Percentiles rank a stretch among this genome's conserved stretches.
Evolutionary conservation across 2,888 invertebrate genomes (phyloP).

Genomic region (Pinctada fucata): DNA sequence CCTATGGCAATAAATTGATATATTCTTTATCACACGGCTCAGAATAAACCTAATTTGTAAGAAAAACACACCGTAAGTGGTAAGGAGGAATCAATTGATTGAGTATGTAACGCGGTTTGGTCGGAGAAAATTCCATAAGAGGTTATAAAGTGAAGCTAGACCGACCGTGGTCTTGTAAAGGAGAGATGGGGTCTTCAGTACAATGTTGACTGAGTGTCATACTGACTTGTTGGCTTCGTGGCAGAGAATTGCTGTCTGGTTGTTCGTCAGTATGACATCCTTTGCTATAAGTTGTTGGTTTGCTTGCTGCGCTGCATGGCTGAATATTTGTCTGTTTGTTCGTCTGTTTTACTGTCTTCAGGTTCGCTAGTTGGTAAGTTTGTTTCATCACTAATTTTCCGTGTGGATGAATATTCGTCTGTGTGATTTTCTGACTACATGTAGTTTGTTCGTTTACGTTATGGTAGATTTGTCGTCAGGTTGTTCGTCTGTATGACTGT

Average conservation of each 20-base stretch:
- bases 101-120: background rate
- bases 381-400: background rate
- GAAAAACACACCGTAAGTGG: constrained; percentile 4
- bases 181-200: no score
- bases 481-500: background rate
- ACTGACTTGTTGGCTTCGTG: no score
- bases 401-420: background rate
- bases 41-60: constrained; percentile 4
- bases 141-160: no score
- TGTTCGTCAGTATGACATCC: no score
- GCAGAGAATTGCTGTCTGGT: no score
- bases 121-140: no score
- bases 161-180: no score
- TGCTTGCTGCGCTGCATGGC: background rate
- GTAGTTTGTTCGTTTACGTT: background rate
- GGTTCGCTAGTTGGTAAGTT: background rate
- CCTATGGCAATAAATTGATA: background rate
- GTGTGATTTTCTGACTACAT: background rate
- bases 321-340: background rate
- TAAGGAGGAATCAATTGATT: background rate
- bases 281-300: background rate
- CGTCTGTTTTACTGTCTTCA: background rate
- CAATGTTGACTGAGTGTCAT: no score
- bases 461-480: background rate
- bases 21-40: background rate